Evolutionary conservation across 1,140 invertebrate genomes (phyloP).

Genomic region (Nebria ingens): DNA sequence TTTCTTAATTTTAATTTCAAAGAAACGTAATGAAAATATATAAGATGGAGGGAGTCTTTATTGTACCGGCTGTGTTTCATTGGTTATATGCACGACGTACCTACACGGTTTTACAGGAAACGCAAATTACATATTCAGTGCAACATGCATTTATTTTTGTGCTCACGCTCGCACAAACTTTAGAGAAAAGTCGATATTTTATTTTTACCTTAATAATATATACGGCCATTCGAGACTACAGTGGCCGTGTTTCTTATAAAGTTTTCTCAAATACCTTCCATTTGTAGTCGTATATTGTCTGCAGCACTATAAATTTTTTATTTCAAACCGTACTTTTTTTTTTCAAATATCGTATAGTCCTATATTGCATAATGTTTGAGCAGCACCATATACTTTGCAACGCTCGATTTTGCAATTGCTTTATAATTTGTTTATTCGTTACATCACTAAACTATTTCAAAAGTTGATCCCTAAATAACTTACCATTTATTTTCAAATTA

Average conservation of each 20-base stretch:
- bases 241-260: background rate
- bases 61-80: no score
- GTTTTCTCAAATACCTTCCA: background rate
- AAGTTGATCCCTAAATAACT: no score
- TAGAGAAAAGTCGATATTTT: background rate
- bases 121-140: background rate
- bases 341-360: background rate
- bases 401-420: no score
- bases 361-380: background rate
- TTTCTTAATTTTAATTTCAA: no score
- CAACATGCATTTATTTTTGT: background rate
- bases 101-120: no score
- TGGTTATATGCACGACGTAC: no score
- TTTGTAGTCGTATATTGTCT: constrained; percentile 4
- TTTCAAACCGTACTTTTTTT: background rate
- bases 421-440: no score
- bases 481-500: no score
- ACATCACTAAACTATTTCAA: no score
- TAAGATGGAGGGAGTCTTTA: no score
- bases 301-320: background rate
- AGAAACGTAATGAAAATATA: no score
- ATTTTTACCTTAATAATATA: background rate
- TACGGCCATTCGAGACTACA: background rate
- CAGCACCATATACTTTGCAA: background rate
- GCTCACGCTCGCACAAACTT: no score